Evolutionary conservation across 2,113 vertebrate species (phyloP).

Genomic region (Aepyceros melampus): DNA sequence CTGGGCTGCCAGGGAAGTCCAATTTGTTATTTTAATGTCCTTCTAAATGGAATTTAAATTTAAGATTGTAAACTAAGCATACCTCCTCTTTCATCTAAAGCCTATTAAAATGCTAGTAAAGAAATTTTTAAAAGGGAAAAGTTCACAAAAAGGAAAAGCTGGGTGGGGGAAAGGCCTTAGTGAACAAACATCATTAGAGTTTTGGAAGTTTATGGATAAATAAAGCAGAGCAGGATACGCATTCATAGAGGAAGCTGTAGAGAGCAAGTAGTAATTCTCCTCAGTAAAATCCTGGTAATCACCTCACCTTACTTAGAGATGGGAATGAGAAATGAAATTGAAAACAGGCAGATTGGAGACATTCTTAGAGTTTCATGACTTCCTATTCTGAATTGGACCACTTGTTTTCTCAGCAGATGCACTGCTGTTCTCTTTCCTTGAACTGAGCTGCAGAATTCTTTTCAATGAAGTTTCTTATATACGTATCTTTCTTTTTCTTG

Average conservation of each 20-base stretch:
- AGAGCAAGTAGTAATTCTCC: background rate
- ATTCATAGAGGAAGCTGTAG: too few species aligned
- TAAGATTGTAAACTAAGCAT: background rate
- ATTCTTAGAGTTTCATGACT: background rate
- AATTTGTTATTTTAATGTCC: background rate
- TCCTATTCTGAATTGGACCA: background rate
- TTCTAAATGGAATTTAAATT: background rate
- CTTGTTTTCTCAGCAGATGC: background rate
- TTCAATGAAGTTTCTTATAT: background rate
- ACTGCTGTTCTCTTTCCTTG: background rate
- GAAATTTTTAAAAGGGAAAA: background rate
- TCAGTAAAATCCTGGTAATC: background rate
- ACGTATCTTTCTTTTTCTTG: background rate
- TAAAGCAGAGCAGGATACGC: background rate
- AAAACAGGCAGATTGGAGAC: background rate
- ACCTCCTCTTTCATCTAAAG: background rate
- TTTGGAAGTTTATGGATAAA: background rate
- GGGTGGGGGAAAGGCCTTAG: background rate
- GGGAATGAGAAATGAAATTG: background rate
- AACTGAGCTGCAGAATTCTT: background rate
- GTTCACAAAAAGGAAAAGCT: background rate
- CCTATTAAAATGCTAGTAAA: background rate
- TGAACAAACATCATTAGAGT: background rate
- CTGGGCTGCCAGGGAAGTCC: background rate
- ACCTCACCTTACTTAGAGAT: background rate